phyloP scores from a whole-genome alignment of 2,113 vertebrate species.

The Mormyrus iriodes region DNA sequence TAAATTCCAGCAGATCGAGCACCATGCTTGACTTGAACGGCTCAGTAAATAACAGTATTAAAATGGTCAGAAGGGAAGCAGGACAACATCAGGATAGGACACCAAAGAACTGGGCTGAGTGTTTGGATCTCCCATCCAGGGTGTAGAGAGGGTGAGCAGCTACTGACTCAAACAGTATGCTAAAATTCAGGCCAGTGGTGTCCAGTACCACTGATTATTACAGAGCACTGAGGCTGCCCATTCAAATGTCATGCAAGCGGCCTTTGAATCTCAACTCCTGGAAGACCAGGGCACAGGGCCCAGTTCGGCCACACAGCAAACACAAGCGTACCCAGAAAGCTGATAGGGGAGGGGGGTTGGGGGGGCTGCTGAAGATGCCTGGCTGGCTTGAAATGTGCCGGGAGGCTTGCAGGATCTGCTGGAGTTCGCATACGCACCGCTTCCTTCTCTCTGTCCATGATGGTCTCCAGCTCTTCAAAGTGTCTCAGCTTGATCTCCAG shows the following conservation, averaged over 20 bases:
- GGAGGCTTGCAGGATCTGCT: background rate
- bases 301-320: background rate
- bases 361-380: no score
- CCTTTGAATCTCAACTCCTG: background rate
- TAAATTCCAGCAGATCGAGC: background rate
- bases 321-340: background rate
- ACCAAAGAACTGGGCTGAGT: background rate
- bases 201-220: background rate
- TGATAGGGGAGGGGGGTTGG: background rate
- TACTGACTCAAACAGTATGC: no score
- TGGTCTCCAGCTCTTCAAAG: slow-evolving; percentile 96
- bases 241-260: background rate
- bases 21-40: background rate
- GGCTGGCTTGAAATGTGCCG: no score
- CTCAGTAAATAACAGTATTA: background rate
- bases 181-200: background rate
- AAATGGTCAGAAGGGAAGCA: background rate
- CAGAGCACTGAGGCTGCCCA: background rate
- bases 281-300: background rate
- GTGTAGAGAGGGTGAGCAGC: background rate
- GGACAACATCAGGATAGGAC: background rate
- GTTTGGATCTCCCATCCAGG: background rate
- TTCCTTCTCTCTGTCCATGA: slow-evolving; percentile 97
- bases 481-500: slow-evolving; percentile 95
- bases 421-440: slow-evolving; percentile 59